These are phyloP conservation scores for Catocala sponsa DNA, from an alignment of 2,888 invertebrate species.

Conservation along the genomic window DNA sequence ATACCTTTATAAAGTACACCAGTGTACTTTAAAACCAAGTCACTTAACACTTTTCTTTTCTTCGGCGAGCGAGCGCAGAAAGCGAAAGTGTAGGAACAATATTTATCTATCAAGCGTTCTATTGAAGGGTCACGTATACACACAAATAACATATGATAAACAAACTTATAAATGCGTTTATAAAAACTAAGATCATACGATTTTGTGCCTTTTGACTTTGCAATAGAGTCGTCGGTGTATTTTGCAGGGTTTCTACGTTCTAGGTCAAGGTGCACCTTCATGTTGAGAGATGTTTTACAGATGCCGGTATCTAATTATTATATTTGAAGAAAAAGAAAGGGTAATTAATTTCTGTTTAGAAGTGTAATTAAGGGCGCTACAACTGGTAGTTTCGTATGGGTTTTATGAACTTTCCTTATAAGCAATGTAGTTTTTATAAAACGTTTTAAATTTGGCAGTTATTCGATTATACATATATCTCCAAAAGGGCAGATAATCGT, in stretches of 20 bases:
- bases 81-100: slow-evolving; percentile 55
- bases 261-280: slow-evolving; percentile 16
- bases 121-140: slow-evolving; percentile 49
- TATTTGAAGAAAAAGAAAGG: slow-evolving; percentile 29
- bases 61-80: slow-evolving; percentile 33
- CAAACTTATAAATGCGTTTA: slow-evolving; percentile 5
- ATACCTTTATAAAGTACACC: slow-evolving; percentile 8
- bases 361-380: slow-evolving; percentile 12
- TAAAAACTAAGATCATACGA: not conserved
- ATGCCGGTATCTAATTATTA: slow-evolving; percentile 29
- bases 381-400: not conserved
- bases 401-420: not conserved
- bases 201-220: slow-evolving; percentile 4
- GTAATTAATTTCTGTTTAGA: slow-evolving; percentile 28
- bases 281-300: slow-evolving; percentile 24
- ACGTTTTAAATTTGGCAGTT: too few species aligned
- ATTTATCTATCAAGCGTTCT: slow-evolving; percentile 50
- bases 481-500: too few species aligned
- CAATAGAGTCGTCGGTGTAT: not conserved
- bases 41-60: slow-evolving; percentile 52
- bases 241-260: not conserved
- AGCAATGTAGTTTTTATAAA: too few species aligned
- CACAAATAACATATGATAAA: slow-evolving; percentile 13
- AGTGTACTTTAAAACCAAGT: slow-evolving; percentile 16
- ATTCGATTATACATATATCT: too few species aligned